These are phyloP conservation scores for Odocoileus virginianus DNA, from an alignment of 2,113 vertebrate species.

Conservation along the genomic window DNA sequence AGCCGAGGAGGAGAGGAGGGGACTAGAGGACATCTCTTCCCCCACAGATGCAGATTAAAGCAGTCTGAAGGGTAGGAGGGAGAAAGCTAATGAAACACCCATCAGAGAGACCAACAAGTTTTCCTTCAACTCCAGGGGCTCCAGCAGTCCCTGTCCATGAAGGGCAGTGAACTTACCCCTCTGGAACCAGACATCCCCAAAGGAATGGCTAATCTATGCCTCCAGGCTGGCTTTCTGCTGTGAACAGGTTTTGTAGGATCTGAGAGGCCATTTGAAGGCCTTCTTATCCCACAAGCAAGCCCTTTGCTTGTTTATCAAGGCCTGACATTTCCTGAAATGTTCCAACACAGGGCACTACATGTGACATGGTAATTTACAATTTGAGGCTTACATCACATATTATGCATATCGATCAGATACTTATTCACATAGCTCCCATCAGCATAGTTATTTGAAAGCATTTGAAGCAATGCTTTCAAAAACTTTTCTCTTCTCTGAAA, in stretches of 20 bases:
- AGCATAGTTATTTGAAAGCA: not conserved
- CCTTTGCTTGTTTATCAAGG: not conserved
- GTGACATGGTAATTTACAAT: not conserved
- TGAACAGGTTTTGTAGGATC: not conserved
- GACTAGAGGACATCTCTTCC: not conserved
- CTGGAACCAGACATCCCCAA: not conserved
- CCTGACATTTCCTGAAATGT: constrained; percentile 4
- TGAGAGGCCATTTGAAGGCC: not conserved
- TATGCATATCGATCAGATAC: not conserved
- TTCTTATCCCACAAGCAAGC: not conserved
- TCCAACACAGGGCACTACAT: not conserved
- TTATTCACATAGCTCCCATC: not conserved
- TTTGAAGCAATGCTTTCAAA: not conserved
- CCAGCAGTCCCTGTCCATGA: not conserved
- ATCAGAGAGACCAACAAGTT: not conserved
- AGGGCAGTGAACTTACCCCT: not conserved
- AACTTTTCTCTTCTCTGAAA: not conserved
- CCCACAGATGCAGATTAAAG: not conserved
- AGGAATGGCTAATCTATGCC: not conserved
- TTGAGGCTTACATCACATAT: not conserved
- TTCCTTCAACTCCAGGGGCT: not conserved
- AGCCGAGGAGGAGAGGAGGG: not conserved
- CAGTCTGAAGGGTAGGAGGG: not conserved
- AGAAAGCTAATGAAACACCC: not conserved
- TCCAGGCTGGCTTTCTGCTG: not conserved